phyloP scores from a whole-genome alignment of 2,113 vertebrate genomes.

The Sinosuthora webbiana region DNA sequence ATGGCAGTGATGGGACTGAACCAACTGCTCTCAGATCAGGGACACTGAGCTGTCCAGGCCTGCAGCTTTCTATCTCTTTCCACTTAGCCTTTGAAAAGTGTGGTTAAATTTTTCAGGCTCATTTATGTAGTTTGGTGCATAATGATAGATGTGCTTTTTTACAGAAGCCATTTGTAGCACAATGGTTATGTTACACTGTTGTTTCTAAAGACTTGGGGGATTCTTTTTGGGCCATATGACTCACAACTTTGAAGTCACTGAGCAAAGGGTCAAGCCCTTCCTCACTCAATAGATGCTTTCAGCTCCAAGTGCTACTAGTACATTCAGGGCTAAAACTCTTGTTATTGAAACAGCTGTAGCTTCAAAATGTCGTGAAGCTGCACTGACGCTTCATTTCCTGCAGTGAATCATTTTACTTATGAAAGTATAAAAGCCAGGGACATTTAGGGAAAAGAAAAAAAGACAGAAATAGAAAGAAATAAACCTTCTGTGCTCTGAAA shows the following conservation, averaged over 20 bases:
- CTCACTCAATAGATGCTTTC: slow-evolving; percentile 53
- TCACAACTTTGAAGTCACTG: slow-evolving; percentile 52
- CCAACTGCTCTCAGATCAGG: neutral
- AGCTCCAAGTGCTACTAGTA: slow-evolving; percentile 43
- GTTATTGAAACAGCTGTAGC: slow-evolving; percentile 33
- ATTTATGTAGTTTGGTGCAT: neutral
- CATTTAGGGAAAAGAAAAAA: neutral
- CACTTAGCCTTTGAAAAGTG: neutral
- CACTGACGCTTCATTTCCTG: slow-evolving; percentile 39
- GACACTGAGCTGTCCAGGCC: neutral
- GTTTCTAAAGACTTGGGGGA: slow-evolving; percentile 14
- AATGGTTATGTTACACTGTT: slow-evolving; percentile 5
- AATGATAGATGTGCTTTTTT: neutral
- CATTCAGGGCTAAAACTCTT: slow-evolving; percentile 25
- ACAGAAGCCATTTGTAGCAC: neutral
- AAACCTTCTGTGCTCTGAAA: neutral
- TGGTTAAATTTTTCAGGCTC: neutral
- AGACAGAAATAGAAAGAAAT: neutral
- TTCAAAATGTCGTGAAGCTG: slow-evolving; percentile 13
- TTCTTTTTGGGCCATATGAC: slow-evolving; percentile 22
- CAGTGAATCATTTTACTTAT: slow-evolving; percentile 53
- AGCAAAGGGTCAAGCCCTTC: slow-evolving; percentile 41
- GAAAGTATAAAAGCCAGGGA: slow-evolving; percentile 16
- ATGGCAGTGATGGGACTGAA: neutral
- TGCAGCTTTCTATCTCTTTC: neutral